Percentiles rank a stretch among this genome's conserved stretches.
Evolutionary conservation across 2,888 invertebrate species (phyloP).

Genomic region (Carcina quercana): DNA sequence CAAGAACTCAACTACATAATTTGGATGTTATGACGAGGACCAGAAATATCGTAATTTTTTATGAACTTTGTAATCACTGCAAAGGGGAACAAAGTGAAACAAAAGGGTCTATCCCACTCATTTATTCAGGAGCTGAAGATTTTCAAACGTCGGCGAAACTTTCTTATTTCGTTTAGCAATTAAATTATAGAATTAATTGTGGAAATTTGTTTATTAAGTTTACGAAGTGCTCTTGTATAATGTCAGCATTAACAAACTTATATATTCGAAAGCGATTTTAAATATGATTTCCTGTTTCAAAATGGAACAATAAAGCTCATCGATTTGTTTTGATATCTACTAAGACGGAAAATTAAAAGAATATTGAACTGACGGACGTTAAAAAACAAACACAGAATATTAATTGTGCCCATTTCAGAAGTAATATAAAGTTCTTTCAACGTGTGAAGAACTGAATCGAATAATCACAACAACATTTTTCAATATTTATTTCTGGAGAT

Average conservation of each 20-base stretch:
- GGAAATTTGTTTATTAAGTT: constrained; percentile 17
- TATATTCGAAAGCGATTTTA: no score
- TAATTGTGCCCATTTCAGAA: no score
- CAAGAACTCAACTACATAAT: constrained; percentile 2
- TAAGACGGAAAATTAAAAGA: no score
- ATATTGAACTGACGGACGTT: no score
- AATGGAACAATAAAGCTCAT: no score
- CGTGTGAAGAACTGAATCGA: no score
- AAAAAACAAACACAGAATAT: no score
- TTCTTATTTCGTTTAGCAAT: constrained; percentile 34
- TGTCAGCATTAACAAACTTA: constrained; percentile 9
- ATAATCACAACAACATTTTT: no score
- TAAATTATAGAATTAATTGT: constrained; percentile 32
- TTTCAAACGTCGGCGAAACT: constrained; percentile 31
- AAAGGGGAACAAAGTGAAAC: constrained; percentile 32
- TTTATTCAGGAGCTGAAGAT: constrained; percentile 41
- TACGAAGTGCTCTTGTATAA: constrained; percentile 9
- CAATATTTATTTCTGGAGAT: no score
- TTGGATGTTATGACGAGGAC: constrained; percentile 11
- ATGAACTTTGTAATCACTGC: constrained; percentile 37
- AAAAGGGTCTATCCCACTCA: constrained; percentile 39
- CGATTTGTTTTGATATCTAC: no score
- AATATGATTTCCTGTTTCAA: no score
- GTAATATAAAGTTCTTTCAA: no score
- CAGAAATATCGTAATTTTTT: constrained; percentile 25